Evolutionary conservation across 1,140 invertebrate genomes (phyloP), one percentile per base, ranked within the genome.

Genomic region (Zaprionus inermis): DNA sequence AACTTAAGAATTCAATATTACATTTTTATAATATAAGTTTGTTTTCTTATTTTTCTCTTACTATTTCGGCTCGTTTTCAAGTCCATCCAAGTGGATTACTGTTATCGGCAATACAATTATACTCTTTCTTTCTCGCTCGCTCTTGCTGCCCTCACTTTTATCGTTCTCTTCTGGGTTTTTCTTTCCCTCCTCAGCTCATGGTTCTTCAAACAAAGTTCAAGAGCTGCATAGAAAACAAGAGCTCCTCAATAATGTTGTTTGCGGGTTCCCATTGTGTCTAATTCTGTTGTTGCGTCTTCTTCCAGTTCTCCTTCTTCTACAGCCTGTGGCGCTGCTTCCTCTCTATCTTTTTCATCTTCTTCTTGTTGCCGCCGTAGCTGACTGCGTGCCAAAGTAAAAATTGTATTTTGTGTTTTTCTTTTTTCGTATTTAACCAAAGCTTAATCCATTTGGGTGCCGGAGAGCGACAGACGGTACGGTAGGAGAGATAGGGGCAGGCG

Each of bases 301-400:
- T 41, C 41, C 44, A 67, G 18, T 59, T n/a, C 28, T 59, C 20
- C 41, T 28, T 12, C 18, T 51, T 55, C 22, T 20, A 57, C 38
- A n/a, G 20, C 20, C 10, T 24, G 20, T 18, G 12, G 18, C 22
- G 18, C 34, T 44, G 24, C 28, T 51, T 44, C 22, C 11, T 22
- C 16, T 51, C 11, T 12, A 2, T 32, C 9, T 46, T 12, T 34
- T 51, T 46, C 69, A 52, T 65, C 60, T 51, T 36, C 54, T 73
- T 73, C 57, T 56, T 57, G 57, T 64, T 74, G 20, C 52, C 61
- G 61, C 52, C 54, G 58, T 68, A 56, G 24, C 24, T 28, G 24
- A 28, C 24, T 28, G 24, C 70, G 49, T 67, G 70, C 56, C 72
- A 69, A 74, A 69, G 66, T 32, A 68, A 73, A 68, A 68, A 68